These are phyloP conservation scores for Lampris megalopsis DNA, from an alignment of 2,113 vertebrate species.

Conservation along the genomic window DNA sequence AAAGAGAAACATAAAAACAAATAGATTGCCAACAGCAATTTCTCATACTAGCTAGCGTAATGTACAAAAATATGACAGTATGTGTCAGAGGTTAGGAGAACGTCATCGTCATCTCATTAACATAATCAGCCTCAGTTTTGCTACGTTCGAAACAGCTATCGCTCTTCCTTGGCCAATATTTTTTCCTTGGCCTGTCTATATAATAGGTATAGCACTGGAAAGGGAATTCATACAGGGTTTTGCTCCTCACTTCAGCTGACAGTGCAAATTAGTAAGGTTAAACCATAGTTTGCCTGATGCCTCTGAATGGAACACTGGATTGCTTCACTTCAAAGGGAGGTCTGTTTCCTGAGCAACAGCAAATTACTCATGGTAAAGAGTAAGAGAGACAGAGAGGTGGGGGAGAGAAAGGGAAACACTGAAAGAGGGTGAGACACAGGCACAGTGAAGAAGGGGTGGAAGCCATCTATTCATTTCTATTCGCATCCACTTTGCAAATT, in stretches of 20 bases:
- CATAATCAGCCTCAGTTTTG: no score
- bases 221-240: slow-evolving; percentile 6
- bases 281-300: slow-evolving; percentile 38
- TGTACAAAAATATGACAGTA: no score
- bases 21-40: no score
- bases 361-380: slow-evolving; percentile 30
- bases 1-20: no score
- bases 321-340: slow-evolving; percentile 56
- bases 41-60: no score
- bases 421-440: neutral
- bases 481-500: slow-evolving; percentile 7
- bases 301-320: slow-evolving; percentile 49
- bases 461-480: neutral
- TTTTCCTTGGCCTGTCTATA: neutral
- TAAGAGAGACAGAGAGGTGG: slow-evolving; percentile 21
- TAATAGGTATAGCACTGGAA: neutral
- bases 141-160: no score
- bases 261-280: slow-evolving; percentile 38
- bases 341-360: slow-evolving; percentile 52
- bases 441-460: neutral
- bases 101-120: no score
- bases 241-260: slow-evolving; percentile 25
- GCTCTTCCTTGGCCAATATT: no score
- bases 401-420: slow-evolving; percentile 15
- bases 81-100: no score